Evolutionary conservation across 2,797 vertebrate species (phyloP), one percentile per base, ranked within the genome.

Genomic region (Falco berigora): DNA sequence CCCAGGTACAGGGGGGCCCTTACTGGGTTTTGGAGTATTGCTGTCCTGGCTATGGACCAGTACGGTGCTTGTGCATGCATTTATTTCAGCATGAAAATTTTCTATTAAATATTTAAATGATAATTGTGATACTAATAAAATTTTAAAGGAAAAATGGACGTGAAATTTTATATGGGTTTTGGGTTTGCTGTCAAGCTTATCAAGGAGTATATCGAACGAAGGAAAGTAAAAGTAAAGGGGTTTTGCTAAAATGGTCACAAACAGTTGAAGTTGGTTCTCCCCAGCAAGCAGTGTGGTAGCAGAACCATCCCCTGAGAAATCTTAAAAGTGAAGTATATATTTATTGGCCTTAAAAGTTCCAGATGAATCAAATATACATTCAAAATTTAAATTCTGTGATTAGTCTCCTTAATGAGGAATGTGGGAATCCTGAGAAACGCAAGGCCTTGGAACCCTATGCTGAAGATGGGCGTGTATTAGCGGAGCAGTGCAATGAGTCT

Each of bases 41-140:
- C 23, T 82, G 12, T 50, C 5, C 28, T 73, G 7, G 15, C 50
- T 69, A 2, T 4, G 56, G 32, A 20, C 28, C 46, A 64, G 36
- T n/a, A 42, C 38, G 61, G 16, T 59, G 50, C 20, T 36, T n/a
- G n/a, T 34, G 44, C 25, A 14, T 4, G 2, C 0, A 0, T 32
- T 67, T 42, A 15, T 46, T 49, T 47, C 61, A 42, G 42, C 30
- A 23, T 66, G 42, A 40, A 47, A n/a, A 28, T 40, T 74, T 15
- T 34, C 40, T 47, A 12, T 25, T 71, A 62, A 52, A 25, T 83
- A 73, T 63, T 40, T 36, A 30, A 73, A 32, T 23, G 3, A 40
- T 64, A 66, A 67, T 28, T 71, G 52, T 66, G 27, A 44, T 62
- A 34, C 40, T 84, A 32, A 8, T 30, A 53, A 53, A 62, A 85